A percentile compares a stretch with the other conserved stretches of the same genome.
Evolutionary conservation across 2,797 vertebrate species (phyloP).

Genomic region (Alcedo atthis): DNA sequence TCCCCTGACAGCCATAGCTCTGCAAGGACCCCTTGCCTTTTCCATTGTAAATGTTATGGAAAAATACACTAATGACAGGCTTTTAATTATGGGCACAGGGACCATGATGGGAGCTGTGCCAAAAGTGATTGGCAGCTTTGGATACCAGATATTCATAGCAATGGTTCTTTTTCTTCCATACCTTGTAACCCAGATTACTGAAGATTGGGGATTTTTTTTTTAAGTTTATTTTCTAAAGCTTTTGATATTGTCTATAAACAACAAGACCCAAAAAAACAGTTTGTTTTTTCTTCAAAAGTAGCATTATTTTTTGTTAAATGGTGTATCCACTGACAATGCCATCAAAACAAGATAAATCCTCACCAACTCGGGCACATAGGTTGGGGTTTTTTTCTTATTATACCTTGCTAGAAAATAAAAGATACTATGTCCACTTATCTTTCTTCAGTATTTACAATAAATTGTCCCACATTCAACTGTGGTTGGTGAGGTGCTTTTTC

Average conservation of each 20-base stretch:
- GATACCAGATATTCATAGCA: constrained; percentile 33
- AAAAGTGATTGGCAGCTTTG: constrained; percentile 63
- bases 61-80: constrained; percentile 78
- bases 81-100: constrained; percentile 76
- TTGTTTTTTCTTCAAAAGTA: constrained; percentile 8
- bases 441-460: constrained; percentile 70
- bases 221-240: neutral
- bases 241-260: neutral
- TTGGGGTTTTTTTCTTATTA: neutral
- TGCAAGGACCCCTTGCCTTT: constrained; percentile 73
- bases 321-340: neutral
- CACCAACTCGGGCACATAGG: neutral
- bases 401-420: constrained; percentile 29
- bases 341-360: neutral
- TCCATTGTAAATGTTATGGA: constrained; percentile 74
- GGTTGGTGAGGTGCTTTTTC: constrained; percentile 66
- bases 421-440: constrained; percentile 34
- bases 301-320: neutral
- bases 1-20: constrained; percentile 76
- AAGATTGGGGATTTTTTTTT: neutral
- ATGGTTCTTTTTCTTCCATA: constrained; percentile 28
- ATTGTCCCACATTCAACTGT: constrained; percentile 50
- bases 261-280: neutral
- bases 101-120: constrained; percentile 63
- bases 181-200: constrained; percentile 47